Evolutionary conservation across 2,113 vertebrate species (phyloP), one percentile per base, ranked within the genome.

Genomic region (Marmota flaviventris): DNA sequence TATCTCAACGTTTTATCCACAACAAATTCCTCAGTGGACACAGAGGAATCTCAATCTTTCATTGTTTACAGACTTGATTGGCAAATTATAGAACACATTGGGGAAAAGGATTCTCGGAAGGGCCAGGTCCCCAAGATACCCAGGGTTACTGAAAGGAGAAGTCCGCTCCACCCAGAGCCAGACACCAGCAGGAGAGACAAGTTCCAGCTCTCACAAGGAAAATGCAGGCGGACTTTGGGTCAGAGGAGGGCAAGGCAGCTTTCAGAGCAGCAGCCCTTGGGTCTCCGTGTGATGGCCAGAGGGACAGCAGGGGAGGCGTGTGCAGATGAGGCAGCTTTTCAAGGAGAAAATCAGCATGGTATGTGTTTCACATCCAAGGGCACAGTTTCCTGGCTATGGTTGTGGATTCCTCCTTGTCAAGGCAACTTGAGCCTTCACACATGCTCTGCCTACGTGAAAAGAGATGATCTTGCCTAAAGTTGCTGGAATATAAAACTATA

Each of bases 231-330:
- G 0, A 3, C 27, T 17, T 17, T 69, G 5, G 27, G n/a, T 20
- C 20, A 48, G 10, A 58, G 34, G 61, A 17, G 5, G 5, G 4
- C 8, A 6, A 12, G 17, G 39, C 0, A 20, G 51, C 14, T 7
- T 2, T 0, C 2, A 13, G 37, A 61, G 9, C 32, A 39, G 37
- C 27, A 9, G 45, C 4, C 1, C 6, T 1, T 3, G 2, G 32
- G 14, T 56, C 37, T 53, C 61, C 32, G 61, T 17, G 2, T 27
- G n/a, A 20, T 10, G 27, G 4, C 39, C 53, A 58, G 4, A 69
- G 1, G 8, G 22, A 22, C 58, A 53, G 63, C 37, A 63, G 8
- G 37, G 2, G 34, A 13, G 0, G 3, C 32, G 37, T 37, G 1
- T 13, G 14, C n/a, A 37, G 69, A 53, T 8, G 63, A 25, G 2